Evolutionary conservation across 2,888 invertebrate species (phyloP).

Genomic region (Tetragonula carbonaria): DNA sequence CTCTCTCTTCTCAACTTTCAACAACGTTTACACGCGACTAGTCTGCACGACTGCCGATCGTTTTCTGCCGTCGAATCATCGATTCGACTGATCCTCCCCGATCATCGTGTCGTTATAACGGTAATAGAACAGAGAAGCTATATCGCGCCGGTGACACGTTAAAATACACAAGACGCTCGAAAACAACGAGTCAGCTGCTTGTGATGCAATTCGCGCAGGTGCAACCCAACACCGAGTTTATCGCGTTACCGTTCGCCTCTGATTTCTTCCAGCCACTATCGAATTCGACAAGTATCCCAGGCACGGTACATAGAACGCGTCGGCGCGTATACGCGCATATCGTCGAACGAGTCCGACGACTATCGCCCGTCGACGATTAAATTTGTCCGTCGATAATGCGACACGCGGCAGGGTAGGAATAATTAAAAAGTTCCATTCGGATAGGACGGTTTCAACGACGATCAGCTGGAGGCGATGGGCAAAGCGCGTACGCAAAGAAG

Average conservation of each 20-base stretch:
- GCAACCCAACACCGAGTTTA: constrained; percentile 46
- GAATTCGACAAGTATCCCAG: constrained; percentile 2
- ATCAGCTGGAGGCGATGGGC: constrained; percentile 30
- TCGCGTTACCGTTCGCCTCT: constrained; percentile 46
- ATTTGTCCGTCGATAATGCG: no score
- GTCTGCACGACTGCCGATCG: constrained; percentile 27
- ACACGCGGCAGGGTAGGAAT: neutral
- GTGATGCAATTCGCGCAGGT: constrained; percentile 50
- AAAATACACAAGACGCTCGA: constrained; percentile 7
- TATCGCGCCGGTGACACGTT: neutral
- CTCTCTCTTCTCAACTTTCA: neutral
- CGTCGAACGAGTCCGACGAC: neutral
- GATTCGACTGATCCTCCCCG: constrained; percentile 35
- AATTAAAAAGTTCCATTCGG: neutral
- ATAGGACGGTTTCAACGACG: neutral
- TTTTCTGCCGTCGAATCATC: constrained; percentile 29
- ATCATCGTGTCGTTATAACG: constrained; percentile 4
- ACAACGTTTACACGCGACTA: constrained; percentile 27
- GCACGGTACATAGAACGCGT: neutral
- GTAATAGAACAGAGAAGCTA: neutral
- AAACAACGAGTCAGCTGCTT: constrained; percentile 50
- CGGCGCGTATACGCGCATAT: neutral
- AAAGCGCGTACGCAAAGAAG: constrained; percentile 35
- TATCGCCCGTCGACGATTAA: neutral
- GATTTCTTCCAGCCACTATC: constrained; percentile 15